Conservation (phyloP, 1,140 invertebrate genomes). For the Drosophila lacteicornis region DNA sequence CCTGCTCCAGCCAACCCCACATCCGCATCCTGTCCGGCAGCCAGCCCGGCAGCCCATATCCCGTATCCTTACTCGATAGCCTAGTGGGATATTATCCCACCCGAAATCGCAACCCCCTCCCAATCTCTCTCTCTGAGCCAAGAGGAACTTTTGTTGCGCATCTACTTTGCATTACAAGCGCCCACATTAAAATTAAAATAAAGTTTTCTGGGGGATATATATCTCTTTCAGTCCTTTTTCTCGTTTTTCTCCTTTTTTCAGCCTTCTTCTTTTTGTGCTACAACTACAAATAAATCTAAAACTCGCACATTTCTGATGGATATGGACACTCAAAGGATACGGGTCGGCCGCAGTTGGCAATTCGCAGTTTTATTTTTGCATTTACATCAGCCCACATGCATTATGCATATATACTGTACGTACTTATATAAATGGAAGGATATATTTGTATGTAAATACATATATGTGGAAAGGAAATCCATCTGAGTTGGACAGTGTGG, state of each 20-base stretch:
- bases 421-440: conserved; percentile 15
- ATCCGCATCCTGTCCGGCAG: not conserved
- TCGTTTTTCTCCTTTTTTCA: not conserved
- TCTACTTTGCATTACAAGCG: conserved; percentile 78
- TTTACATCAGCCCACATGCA: conserved; percentile 80
- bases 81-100: not conserved
- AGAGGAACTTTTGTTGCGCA: conserved; percentile 40
- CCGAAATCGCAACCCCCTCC: conserved; percentile 3
- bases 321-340: conserved; percentile 56
- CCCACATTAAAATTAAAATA: conserved; percentile 81
- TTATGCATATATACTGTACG: conserved; percentile 58
- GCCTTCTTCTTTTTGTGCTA: conserved; percentile 28
- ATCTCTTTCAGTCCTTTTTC: conserved; percentile 33
- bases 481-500: conserved; percentile 10
- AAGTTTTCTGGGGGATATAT: conserved; percentile 53
- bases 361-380: conserved; percentile 78
- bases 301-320: conserved; percentile 79
- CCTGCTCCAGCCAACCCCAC: conserved; percentile 32
- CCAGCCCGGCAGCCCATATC: conserved; percentile 4
- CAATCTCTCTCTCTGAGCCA: not conserved
- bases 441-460: conserved; percentile 19
- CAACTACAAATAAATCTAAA: conserved; percentile 82
- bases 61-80: conserved; percentile 17
- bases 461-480: conserved; percentile 20
- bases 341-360: conserved; percentile 74